Evolutionary conservation across 2,888 invertebrate species (phyloP), one percentile per base, ranked within the genome.

Genomic region (Sesia bembeciformis): DNA sequence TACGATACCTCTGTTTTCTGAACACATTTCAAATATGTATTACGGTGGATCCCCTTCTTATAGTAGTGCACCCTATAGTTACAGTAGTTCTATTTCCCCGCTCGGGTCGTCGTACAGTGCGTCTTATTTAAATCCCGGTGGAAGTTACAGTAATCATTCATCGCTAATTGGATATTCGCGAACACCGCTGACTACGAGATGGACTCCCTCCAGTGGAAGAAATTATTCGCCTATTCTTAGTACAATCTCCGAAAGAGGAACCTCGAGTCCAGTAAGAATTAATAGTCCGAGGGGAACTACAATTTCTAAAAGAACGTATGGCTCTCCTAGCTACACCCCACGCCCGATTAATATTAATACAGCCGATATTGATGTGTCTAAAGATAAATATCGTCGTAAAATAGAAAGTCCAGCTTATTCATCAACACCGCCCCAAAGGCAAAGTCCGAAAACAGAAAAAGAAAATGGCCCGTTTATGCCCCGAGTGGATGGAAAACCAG

Each of bases 301-400:
- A 74, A 68, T 92, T 86, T 52, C 92, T 80, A 60, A 91, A 84
- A 77, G 83, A 90, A 73, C 63, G 54, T 74, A 86, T 76, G 62
- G 84, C 67, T 62, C 91, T 76, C 63, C 81, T 63, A 66, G 76
- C 69, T 75, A 86, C 61, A 81, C 80, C 49, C 83, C 92, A 3
- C 91, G 93, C 54, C 95, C 95, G 2, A 92, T 94, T 53, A 91
- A 93, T 62, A 94, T 96, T 60, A 95, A 96, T 76, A 96, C 96
- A 3, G 95, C 95, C 40, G 95, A 96, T 72, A 96, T 96, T 62
- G 96, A 96, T 75, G 96, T 96, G 0, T 94, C 95, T 0, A 91
- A 92, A 59, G 91, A 93, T 59, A 91, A 90, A 65, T 94, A 93
- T 68, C 81, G 84, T 46, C 71, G 84, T 61, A 79, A 81, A 75